Base-by-base conservation (phyloP, 2,888 invertebrate species). In the Euclidia mi region DNA sequence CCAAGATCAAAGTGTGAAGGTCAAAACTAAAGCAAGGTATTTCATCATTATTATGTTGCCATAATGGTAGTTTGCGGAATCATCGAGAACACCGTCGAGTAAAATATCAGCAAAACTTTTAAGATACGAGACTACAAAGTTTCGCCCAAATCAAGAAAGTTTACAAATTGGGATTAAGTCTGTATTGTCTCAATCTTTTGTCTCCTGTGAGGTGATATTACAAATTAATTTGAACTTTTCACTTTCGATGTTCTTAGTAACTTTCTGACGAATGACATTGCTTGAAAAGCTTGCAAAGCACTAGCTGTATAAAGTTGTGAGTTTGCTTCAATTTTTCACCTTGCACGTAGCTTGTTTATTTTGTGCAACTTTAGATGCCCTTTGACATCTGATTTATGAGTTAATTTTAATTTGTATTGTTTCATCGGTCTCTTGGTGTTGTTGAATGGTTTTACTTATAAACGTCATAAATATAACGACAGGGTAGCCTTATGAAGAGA, bases 231-330 rank as follows among this genome's bases (percentile, higher is more conserved):
- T 68, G 46, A 34, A 20, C 58, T 32, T 44, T 43, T 55, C 41
- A 35, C 37, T 48, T n/a, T 56, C 67, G 56, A 42, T 63, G 46
- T 70, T 56, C 59, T 45, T 28, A 12, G 14, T 14, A 71, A 71
- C 56, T 73, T 71, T 65, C 14, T 65, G 74, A 73, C 70, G 59
- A 70, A 71, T 72, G 58, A 55, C 58, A 28, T 32, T 32, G 11
- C 11, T 37, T 50, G 41, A 65, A 44, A 50, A 31, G 56, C 11
- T 52, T n/a, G n/a, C n/a, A 17, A 53, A 49, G 46, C 34, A 46
- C 42, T 41, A n/a, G 7, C 29, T 29, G 14, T 43, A 32, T 10
- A 14, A 42, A 18, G 18, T 31, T 17, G 29, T 20, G 52, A 50
- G 37, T 62, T 44, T 7, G 15, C 20, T 47, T 51, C 18, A 41